A percentile compares a stretch with the other conserved stretches of the same genome.
phyloP scores from a whole-genome alignment of 2,888 invertebrate genomes.

The Pharmacophagus antenor region DNA sequence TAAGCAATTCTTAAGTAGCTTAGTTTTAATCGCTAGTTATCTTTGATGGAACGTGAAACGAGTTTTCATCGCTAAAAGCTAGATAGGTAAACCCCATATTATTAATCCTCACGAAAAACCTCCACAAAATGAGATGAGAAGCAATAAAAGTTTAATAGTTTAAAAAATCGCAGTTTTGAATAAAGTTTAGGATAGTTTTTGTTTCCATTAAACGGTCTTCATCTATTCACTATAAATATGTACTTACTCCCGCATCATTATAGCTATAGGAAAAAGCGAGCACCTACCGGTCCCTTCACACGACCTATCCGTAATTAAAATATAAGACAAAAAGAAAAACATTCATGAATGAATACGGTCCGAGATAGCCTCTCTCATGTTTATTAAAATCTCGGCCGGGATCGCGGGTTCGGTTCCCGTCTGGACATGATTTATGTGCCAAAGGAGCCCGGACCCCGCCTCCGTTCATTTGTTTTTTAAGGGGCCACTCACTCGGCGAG shows the following conservation, averaged over 20 bases:
- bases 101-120: no score
- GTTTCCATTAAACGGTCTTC: no score
- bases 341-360: conserved; percentile 70
- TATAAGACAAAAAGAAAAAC: conserved; percentile 53
- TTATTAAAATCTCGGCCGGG: conserved; percentile 72
- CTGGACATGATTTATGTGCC: conserved; percentile 69
- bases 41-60: no score
- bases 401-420: conserved; percentile 60
- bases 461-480: conserved; percentile 77
- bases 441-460: conserved; percentile 60
- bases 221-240: neutral
- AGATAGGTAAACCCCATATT: no score
- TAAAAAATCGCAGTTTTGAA: no score
- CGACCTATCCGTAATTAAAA: conserved; percentile 72
- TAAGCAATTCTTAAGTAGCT: no score
- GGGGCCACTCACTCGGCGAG: conserved; percentile 38
- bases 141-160: no score
- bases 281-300: conserved; percentile 55
- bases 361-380: conserved; percentile 67
- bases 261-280: conserved; percentile 17
- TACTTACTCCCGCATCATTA: conserved; percentile 21
- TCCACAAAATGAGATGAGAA: no score
- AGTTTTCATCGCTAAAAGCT: no score
- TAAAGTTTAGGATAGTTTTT: no score
- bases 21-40: no score